Evolutionary conservation across 2,113 vertebrate genomes (phyloP), one percentile per base, ranked within the genome.

Genomic region (Caranx melampygus): DNA sequence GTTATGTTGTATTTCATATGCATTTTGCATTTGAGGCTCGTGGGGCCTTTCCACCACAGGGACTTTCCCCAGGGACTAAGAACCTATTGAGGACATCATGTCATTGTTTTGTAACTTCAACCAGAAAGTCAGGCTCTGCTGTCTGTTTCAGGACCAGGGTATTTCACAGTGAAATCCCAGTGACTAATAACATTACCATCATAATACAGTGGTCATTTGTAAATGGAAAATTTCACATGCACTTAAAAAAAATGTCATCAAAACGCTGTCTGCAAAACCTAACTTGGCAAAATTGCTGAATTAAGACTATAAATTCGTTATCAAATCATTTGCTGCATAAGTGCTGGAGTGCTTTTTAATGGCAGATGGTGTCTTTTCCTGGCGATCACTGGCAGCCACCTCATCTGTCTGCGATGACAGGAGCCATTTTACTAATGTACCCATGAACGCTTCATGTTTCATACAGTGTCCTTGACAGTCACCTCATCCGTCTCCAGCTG

Each of bases 331-430:
- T 78, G 34, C 58, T 82, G 63, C 45, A 72, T 74, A 72, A 79
- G 71, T 40, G 59, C 59, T 54, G 73, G 40, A 26, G 16, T 63
- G 58, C n/a, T 68, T 33, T 65, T 33, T 65, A 64, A 88, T 83
- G 84, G 84, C 87, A 91, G 84, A 87, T 86, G 87, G 81, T 80
- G 81, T 85, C 84, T 79, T 87, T 87, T 81, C 75, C 78, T 73
- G 42, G 81, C 35, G 62, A 71, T 84, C 81, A 74, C 72, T 66
- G 31, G 70, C 78, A 87, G 79, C 66, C 75, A 74, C 80, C 82
- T 91, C 90, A 88, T 89, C 79, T 63, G 77, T 92, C 92, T 87
- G 70, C 74, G 12, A 88, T 87, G 89, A 89, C 83, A 88, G 85
- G 74, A 92, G 82, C 79, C 75, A 89, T 91, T 93, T 87, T 70